These are phyloP conservation scores for Sebastes steindachneri DNA, from an alignment of 2,797 vertebrate species.

Conservation along the genomic window DNA sequence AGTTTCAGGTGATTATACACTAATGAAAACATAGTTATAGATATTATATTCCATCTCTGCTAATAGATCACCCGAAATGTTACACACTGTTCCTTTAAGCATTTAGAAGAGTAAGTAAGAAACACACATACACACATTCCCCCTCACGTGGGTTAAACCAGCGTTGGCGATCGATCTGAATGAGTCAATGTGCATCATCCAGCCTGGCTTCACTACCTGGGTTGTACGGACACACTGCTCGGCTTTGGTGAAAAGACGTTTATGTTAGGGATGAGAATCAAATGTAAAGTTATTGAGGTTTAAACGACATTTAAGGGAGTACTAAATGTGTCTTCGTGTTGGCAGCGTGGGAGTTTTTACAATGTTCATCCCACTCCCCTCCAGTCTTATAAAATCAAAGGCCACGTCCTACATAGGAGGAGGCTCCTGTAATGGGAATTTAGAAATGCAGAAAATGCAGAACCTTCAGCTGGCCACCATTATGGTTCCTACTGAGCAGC, in stretches of 20 bases:
- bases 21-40: neutral
- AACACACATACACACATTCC: neutral
- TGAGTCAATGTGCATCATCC: slow-evolving; percentile 16
- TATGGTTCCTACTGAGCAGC: neutral
- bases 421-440: neutral
- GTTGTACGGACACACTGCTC: neutral
- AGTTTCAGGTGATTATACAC: neutral
- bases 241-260: neutral
- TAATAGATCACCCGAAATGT: neutral
- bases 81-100: neutral
- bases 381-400: neutral
- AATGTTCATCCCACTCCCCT: neutral
- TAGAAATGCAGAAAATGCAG: neutral
- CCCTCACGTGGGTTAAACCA: neutral
- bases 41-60: neutral
- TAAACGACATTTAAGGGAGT: neutral
- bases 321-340: neutral
- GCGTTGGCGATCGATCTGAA: neutral
- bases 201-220: neutral
- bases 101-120: neutral
- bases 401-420: neutral
- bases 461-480: neutral
- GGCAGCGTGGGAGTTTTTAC: neutral
- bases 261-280: neutral
- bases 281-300: neutral